A percentile compares a stretch with the other conserved stretches of the same genome.
phyloP scores from a whole-genome alignment of 2,888 invertebrate genomes.

The Apomyelois bistriatella region DNA sequence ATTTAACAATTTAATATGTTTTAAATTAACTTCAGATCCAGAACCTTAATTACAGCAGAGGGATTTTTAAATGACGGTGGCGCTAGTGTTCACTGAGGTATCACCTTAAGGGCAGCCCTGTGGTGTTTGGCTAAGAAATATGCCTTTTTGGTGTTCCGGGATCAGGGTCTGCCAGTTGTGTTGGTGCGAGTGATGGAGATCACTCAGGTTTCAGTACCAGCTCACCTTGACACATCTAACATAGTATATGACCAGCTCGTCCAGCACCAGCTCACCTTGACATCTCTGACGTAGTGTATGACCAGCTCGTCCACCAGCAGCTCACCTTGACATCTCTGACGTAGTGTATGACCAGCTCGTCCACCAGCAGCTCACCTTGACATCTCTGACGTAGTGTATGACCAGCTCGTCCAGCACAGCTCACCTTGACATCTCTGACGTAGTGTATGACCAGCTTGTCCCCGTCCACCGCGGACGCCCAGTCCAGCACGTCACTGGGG shows the following conservation, averaged over 20 bases:
- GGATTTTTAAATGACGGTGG: no score
- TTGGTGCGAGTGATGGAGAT: no score
- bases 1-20: no score
- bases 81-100: no score
- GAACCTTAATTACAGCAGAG: no score
- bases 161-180: neutral
- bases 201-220: no score
- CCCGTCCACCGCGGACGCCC: constrained; percentile 91
- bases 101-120: no score
- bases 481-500: constrained; percentile 92
- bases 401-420: no score
- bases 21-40: no score
- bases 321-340: constrained; percentile 96
- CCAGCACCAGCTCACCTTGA: no score
- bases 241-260: constrained; percentile 91
- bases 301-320: constrained; percentile 94
- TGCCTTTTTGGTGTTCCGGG: no score
- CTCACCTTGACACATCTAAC: constrained; percentile 89
- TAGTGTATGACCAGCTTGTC: constrained; percentile 93
- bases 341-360: constrained; percentile 93
- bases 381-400: constrained; percentile 94
- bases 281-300: constrained; percentile 94
- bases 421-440: constrained; percentile 95
- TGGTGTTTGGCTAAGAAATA: no score
- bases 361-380: constrained; percentile 93